Conservation (phyloP, 2,113 vertebrate genomes). For the Naja naja region DNA sequence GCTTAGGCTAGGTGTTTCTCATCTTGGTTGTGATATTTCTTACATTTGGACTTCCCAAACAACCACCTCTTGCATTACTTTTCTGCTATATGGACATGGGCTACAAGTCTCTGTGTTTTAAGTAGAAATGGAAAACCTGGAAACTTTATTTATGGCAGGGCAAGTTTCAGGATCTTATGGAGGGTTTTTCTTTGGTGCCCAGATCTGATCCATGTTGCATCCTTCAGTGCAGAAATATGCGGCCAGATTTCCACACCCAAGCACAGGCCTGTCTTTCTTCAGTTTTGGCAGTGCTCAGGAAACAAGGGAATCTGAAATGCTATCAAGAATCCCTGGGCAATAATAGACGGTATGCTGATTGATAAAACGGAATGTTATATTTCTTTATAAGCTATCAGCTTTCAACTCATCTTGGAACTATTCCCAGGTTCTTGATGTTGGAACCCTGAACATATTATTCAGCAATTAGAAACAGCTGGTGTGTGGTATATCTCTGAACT, state of each 20-base stretch:
- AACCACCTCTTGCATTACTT: background rate
- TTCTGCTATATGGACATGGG: background rate
- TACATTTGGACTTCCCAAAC: background rate
- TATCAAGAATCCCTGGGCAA: background rate
- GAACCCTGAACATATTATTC: slow-evolving; percentile 3
- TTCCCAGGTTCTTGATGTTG: slow-evolving; percentile 18
- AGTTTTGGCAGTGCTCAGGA: background rate
- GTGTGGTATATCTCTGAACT: slow-evolving; percentile 1
- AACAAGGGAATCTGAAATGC: slow-evolving; percentile 7
- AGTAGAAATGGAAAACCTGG: background rate
- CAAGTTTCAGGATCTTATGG: background rate
- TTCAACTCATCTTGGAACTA: slow-evolving; percentile 16
- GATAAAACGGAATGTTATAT: slow-evolving; percentile 15
- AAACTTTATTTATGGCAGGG: background rate
- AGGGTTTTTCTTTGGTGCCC: background rate
- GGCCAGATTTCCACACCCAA: background rate
- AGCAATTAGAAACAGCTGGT: slow-evolving; percentile 21
- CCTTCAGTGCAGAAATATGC: too few relatives aligned
- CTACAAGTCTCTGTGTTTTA: background rate
- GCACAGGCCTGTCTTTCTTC: background rate
- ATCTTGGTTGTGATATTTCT: background rate
- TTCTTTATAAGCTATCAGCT: slow-evolving; percentile 4
- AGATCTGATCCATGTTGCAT: background rate
- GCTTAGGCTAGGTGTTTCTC: background rate
- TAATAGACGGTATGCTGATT: background rate